A percentile compares a stretch with the other conserved stretches of the same genome.
These are phyloP conservation scores for Galerucella pusilla DNA, from an alignment of 2,888 invertebrate genomes.

Conservation along the genomic window DNA sequence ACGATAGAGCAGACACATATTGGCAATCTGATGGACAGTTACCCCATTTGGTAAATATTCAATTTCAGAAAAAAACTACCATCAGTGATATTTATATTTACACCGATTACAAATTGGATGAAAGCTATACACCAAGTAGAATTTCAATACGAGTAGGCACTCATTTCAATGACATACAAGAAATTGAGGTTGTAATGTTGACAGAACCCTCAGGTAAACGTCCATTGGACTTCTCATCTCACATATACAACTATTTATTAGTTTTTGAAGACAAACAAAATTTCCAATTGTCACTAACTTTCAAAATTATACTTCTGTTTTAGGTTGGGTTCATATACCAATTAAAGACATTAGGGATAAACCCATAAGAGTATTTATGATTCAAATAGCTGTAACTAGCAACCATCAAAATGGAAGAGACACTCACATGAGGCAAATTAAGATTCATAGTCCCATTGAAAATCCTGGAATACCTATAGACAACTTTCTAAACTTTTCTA, in stretches of 20 bases:
- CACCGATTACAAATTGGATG: conserved; percentile 97
- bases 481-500: conserved; percentile 82
- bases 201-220: conserved; percentile 86
- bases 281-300: not conserved
- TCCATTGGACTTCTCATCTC: not conserved
- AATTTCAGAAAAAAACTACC: conserved; percentile 94
- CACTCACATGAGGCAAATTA: conserved; percentile 97
- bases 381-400: conserved; percentile 94
- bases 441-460: conserved; percentile 90
- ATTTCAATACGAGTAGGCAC: conserved; percentile 94
- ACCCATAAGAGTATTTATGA: conserved; percentile 94
- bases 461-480: conserved; percentile 74
- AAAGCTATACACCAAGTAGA: conserved; percentile 97
- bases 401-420: conserved; percentile 99
- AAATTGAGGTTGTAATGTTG: conserved; percentile 93
- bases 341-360: conserved; percentile 88
- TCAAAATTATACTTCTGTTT: conserved; percentile 41
- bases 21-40: conserved; percentile 99
- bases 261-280: not conserved
- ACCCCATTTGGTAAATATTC: conserved; percentile 97
- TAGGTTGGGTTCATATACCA: conserved; percentile 95
- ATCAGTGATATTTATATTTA: conserved; percentile 96
- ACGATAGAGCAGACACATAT: conserved; percentile 96
- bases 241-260: too few relatives aligned
- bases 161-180: conserved; percentile 96